Evolutionary conservation across 1,140 invertebrate genomes (phyloP), one percentile per base, ranked within the genome.

Genomic region (Bombyx mandarina): DNA sequence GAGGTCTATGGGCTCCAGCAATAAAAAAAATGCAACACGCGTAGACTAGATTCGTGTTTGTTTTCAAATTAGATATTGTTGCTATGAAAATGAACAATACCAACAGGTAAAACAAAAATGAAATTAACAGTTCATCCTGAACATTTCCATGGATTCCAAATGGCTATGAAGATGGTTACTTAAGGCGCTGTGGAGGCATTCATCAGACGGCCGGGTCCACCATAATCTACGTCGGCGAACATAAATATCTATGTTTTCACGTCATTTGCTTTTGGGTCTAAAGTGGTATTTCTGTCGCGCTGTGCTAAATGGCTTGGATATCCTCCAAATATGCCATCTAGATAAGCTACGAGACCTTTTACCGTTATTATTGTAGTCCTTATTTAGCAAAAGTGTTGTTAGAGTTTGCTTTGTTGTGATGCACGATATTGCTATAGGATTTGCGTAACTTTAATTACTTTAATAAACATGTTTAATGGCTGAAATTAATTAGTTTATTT

Each of bases 311-410:
- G 70, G 75, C 61, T 78, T 79, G 79, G 79, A 82, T 71, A 71
- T 75, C 66, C 67, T 79, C 77, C 77, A 82, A 82, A 82, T 82
- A 77, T 73, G 67, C 73, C 75, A 75, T 75, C 75, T 67, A 73
- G 72, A 79, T 79, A 79, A 76, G 71, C 70, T 73, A 71, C 60
- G 70, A 67, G 69, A 68, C 65, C 69, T 73, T 80, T 78, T 75
- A 78, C 67, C 70, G 71, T 73, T 78, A 77, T 80, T 73, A 73
- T 73, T 69, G 54, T 63, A 63, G 47, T 49, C 66, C 55, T 56
- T 63, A 66, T 68, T 18, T 66, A 65, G 50, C 59, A 55, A 57
- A 65, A 61, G 57, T 61, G 57, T 60, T 65, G 58, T 54, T 64
- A 47, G 55, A 62, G 47, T 58, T 58, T 12, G 49, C 43, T 26